Conservation (phyloP, 2,113 vertebrate genomes). For the Datnioides undecimradiatus region DNA sequence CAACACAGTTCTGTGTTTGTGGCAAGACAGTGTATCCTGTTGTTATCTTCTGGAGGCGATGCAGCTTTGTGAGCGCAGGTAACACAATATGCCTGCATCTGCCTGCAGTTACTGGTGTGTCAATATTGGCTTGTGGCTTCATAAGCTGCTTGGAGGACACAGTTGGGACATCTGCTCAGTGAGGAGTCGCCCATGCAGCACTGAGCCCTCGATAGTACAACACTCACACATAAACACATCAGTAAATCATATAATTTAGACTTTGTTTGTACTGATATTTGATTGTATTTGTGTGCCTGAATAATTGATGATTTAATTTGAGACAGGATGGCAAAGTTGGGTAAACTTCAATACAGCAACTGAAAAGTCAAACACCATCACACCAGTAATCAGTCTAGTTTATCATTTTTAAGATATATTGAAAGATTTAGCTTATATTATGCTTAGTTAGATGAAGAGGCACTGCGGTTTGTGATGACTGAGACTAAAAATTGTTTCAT, state of each 20-base stretch:
- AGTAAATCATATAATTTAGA: not conserved
- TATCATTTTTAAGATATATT: not conserved
- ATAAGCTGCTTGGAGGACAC: conserved; percentile 42
- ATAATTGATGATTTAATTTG: conserved; percentile 5
- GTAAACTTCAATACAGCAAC: not conserved
- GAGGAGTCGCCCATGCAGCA: conserved; percentile 10
- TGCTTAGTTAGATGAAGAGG: not conserved
- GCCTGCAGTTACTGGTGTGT: conserved; percentile 65
- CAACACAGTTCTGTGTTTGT: conserved; percentile 10
- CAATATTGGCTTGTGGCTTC: conserved; percentile 73
- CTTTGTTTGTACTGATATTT: not conserved
- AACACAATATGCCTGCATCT: conserved; percentile 53
- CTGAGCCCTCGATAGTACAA: conserved; percentile 2
- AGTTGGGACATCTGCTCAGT: conserved; percentile 57
- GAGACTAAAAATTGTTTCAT: too few relatives aligned
- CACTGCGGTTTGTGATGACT: not conserved
- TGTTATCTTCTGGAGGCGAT: conserved; percentile 34
- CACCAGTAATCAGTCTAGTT: not conserved
- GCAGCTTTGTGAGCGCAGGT: conserved; percentile 43
- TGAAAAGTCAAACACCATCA: not conserved
- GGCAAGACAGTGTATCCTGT: conserved; percentile 14
- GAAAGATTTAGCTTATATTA: not conserved
- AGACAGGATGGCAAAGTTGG: not conserved
- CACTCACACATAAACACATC: conserved; percentile 10
- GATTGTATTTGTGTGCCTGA: not conserved